phyloP scores from a whole-genome alignment of 2,797 vertebrate species.

The Bovichtus diacanthus region DNA sequence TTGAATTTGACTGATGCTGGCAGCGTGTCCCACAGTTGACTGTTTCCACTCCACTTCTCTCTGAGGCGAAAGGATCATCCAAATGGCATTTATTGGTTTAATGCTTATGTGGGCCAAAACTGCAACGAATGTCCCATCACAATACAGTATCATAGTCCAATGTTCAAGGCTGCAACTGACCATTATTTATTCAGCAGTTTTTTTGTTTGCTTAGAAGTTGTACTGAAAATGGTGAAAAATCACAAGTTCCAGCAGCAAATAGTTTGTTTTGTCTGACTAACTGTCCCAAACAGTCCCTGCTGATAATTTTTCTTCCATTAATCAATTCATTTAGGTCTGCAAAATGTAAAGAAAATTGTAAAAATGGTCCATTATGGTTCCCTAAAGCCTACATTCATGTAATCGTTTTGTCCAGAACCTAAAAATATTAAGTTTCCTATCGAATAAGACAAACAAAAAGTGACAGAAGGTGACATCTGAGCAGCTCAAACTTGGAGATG shows the following conservation, averaged over 20 bases:
- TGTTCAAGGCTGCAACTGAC: not conserved
- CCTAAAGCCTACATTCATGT: not conserved
- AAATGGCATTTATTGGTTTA: not conserved
- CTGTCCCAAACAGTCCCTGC: not conserved
- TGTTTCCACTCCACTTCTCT: slow-evolving; percentile 25
- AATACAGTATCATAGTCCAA: slow-evolving; percentile 26
- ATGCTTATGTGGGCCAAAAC: slow-evolving; percentile 21
- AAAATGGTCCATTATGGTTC: too few relatives aligned
- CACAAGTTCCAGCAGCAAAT: not conserved
- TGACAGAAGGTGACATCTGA: not conserved
- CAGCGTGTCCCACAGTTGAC: not conserved
- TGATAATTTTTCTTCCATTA: not conserved
- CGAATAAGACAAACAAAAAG: not conserved
- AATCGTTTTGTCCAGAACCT: not conserved
- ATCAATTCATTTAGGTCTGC: not conserved
- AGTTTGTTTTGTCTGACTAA: slow-evolving; percentile 11
- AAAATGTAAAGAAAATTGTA: not conserved
- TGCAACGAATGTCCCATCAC: slow-evolving; percentile 1
- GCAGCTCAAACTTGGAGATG: too few relatives aligned
- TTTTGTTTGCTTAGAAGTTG: not conserved
- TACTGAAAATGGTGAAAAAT: not conserved
- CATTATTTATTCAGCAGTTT: not conserved
- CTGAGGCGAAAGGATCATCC: not conserved
- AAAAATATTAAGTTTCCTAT: not conserved
- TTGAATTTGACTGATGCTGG: not conserved